Conservation (phyloP, 2,888 invertebrate species). For the Acronicta aceris region DNA sequence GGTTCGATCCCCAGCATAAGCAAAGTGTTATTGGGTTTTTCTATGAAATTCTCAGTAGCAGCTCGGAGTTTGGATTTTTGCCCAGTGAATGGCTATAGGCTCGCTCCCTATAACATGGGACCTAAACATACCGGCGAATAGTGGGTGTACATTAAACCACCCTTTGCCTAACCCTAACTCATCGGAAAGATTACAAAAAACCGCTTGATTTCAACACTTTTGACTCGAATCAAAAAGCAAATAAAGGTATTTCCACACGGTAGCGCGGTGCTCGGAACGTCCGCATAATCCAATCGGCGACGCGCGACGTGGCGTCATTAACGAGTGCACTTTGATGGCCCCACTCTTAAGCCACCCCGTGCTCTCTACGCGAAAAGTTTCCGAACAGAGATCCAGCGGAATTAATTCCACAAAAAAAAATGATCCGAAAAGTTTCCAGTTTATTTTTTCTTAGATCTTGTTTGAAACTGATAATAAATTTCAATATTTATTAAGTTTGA, state of each 20-base stretch:
- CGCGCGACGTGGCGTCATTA: slow-evolving; percentile 31
- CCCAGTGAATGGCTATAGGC: too few species aligned
- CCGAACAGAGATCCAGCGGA: slow-evolving; percentile 11
- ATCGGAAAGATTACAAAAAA: too few species aligned
- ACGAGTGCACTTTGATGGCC: slow-evolving; percentile 25
- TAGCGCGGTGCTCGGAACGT: slow-evolving; percentile 3
- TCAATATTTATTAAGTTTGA: background rate
- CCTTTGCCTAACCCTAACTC: too few species aligned
- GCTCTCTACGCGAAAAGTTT: slow-evolving; percentile 10
- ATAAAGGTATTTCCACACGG: slow-evolving; percentile 19
- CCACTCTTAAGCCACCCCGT: slow-evolving; percentile 15
- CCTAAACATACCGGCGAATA: too few species aligned
- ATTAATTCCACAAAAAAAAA: slow-evolving; percentile 14
- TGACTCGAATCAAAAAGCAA: too few species aligned
- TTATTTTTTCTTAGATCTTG: slow-evolving; percentile 7
- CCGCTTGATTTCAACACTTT: too few species aligned
- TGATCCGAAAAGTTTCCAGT: slow-evolving; percentile 7
- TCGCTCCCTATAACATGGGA: too few species aligned
- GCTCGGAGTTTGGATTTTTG: too few species aligned
- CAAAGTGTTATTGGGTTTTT: too few species aligned
- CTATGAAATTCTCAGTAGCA: too few species aligned
- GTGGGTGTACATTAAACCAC: too few species aligned
- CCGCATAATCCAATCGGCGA: slow-evolving; percentile 23
- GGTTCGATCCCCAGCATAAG: too few species aligned
- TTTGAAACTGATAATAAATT: slow-evolving; percentile 5